Evolutionary conservation across 2,888 invertebrate genomes (phyloP).

Genomic region (Hydriomena furcata): DNA sequence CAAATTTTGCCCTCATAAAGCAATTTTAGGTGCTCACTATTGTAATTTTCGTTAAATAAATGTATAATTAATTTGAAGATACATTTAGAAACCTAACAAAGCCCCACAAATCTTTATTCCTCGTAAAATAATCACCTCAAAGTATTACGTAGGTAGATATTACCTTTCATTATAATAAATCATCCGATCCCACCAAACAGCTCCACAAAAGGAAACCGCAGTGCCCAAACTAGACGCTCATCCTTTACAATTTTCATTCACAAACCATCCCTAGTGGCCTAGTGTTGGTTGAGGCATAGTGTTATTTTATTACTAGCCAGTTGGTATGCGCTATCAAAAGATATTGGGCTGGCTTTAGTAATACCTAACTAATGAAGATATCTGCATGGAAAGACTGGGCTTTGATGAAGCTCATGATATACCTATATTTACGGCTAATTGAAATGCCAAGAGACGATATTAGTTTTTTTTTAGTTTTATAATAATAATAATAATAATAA

Average conservation of each 20-base stretch:
- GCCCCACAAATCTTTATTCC: conserved; percentile 9
- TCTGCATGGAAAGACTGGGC: too few species aligned
- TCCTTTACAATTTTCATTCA: conserved; percentile 31
- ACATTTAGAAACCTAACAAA: not conserved
- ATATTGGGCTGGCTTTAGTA: too few species aligned
- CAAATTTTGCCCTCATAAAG: too few species aligned
- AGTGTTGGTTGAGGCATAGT: conserved; percentile 3
- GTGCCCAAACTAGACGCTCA: conserved; percentile 22
- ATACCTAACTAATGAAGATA: too few species aligned
- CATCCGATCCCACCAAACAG: conserved; percentile 16
- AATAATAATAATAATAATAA: too few species aligned
- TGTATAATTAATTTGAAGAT: too few species aligned
- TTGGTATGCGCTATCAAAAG: not conserved
- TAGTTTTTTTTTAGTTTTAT: too few species aligned
- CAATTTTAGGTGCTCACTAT: too few species aligned
- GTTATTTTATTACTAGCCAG: not conserved
- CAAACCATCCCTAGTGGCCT: conserved; percentile 28
- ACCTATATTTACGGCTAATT: too few species aligned
- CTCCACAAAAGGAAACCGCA: conserved; percentile 28
- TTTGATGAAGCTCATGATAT: too few species aligned
- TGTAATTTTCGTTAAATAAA: too few species aligned
- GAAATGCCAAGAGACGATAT: too few species aligned
- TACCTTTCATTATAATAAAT: conserved; percentile 27
- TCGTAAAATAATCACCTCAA: conserved; percentile 15
- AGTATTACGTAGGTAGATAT: conserved; percentile 8